These are phyloP conservation scores for Thinocorus orbignyianus DNA, from an alignment of 2,113 vertebrate genomes.

Conservation along the genomic window DNA sequence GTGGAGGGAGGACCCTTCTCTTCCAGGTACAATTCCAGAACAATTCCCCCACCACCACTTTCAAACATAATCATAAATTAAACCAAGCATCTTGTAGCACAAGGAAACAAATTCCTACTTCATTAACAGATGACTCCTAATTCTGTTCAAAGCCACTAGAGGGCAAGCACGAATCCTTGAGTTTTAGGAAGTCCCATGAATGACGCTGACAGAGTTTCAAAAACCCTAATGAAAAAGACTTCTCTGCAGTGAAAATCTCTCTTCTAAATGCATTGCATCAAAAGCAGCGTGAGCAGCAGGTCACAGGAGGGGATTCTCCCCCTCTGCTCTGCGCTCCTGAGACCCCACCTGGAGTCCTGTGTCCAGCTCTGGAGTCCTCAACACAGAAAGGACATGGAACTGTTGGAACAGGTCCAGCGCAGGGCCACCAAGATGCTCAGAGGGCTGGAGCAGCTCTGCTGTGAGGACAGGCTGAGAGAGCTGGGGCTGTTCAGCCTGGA, in stretches of 20 bases:
- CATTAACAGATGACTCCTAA: neutral
- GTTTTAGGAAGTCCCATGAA: neutral
- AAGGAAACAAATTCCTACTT: neutral
- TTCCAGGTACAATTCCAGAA: neutral
- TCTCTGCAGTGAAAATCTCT: neutral
- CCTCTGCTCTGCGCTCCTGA: too few species aligned
- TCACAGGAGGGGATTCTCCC: too few species aligned
- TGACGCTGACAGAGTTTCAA: neutral
- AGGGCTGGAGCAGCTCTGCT: too few species aligned
- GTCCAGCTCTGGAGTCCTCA: too few species aligned
- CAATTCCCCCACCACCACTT: neutral
- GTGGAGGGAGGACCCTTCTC: neutral
- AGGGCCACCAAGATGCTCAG: too few species aligned
- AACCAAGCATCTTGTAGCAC: neutral
- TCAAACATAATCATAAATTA: neutral
- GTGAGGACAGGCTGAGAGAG: too few species aligned
- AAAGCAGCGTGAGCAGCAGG: too few species aligned
- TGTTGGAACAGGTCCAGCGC: too few species aligned
- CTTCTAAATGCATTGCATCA: neutral
- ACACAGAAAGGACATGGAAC: too few species aligned
- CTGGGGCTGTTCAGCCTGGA: too few species aligned
- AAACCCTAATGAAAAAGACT: rapidly evolving
- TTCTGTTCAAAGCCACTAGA: neutral
- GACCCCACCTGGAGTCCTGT: too few species aligned
- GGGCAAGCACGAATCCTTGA: neutral